These are phyloP conservation scores for Catocala sponsa DNA, from an alignment of 2,888 invertebrate genomes.

Conservation along the genomic window DNA sequence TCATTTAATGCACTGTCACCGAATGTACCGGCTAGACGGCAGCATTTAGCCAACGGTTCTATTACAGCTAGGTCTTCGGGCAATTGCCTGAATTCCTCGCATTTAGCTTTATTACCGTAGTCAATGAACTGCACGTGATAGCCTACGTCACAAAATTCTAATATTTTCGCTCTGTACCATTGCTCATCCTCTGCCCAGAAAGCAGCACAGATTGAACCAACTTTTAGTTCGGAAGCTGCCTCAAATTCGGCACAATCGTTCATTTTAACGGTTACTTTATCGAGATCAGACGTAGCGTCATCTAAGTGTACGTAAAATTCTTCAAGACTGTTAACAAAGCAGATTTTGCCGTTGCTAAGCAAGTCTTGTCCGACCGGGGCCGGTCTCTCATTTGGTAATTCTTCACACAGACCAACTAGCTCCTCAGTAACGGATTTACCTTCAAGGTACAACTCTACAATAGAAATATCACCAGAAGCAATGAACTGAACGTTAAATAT, in stretches of 20 bases:
- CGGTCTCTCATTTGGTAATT: conserved; percentile 73
- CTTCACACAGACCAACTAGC: conserved; percentile 85
- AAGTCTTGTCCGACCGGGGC: conserved; percentile 79
- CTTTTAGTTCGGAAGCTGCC: conserved; percentile 82
- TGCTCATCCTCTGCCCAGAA: conserved; percentile 90
- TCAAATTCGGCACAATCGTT: conserved; percentile 84
- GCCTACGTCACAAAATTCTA: conserved; percentile 87
- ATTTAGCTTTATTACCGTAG: conserved; percentile 90
- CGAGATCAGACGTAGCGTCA: conserved; percentile 85
- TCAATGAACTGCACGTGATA: conserved; percentile 90
- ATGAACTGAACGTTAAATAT: conserved; percentile 91
- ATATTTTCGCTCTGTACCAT: conserved; percentile 90
- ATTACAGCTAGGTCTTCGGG: conserved; percentile 88
- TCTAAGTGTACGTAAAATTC: conserved; percentile 93
- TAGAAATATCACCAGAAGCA: conserved; percentile 90
- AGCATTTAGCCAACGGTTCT: conserved; percentile 90
- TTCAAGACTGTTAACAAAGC: conserved; percentile 90
- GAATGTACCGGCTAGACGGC: conserved; percentile 84
- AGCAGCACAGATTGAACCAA: conserved; percentile 90
- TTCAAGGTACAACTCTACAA: conserved; percentile 89
- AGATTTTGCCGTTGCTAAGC: conserved; percentile 89
- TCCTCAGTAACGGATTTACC: conserved; percentile 90
- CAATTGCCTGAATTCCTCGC: conserved; percentile 88
- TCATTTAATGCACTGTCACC: conserved; percentile 81
- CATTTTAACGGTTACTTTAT: conserved; percentile 89